Base-by-base conservation (phyloP, 2,797 vertebrate species). In the Crocodylus rhombifer region DNA sequence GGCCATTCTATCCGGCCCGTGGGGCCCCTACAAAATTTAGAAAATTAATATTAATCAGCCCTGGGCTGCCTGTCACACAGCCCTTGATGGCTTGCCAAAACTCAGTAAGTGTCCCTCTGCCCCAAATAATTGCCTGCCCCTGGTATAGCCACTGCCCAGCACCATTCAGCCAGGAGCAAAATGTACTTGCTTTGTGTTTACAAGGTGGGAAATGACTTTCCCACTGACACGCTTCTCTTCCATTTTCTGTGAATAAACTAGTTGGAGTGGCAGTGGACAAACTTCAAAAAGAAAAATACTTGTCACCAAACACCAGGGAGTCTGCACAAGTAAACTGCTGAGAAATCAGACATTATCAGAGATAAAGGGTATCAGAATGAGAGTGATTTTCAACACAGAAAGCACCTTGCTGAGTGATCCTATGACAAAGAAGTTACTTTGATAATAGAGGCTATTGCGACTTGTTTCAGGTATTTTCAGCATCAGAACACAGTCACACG, bases 401-500 rank as follows among this genome's bases (percentile, higher is more conserved):
- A 55, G 57, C 4, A 1, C 36, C 11, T 1, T 15, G 55, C 0
- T 1, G 69, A 62, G 23, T 4, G 12, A 83, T 64, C 33, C 65
- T 1, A 0, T 0, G 0, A 23, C 30, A 9, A 79, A 4, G 30
- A 30, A 84, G 65, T 23, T 60, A 11, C 71, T 78, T 55, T 67
- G 0, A 0, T 56, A 4, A 1, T 0, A 1, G 58, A 14, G 14
- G 57, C 21, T 25, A 0, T 1, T 4, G 25, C 62, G 20, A 16
- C 13, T 15, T 30, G 56, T 62, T 23, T 28, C 51, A 4, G 89
- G 77, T 0, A 0, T 26, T 62, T 89, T 73, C 30, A 1, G 2
- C 1, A 7, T 28, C 2, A 7, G 17, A 7, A 5, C 9, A 77
- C 77, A 93, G 1, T 23, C 23, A 15, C 2, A 13, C 1, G 14